Evolutionary conservation across 2,888 invertebrate species (phyloP).

Genomic region (Axea sp.): DNA sequence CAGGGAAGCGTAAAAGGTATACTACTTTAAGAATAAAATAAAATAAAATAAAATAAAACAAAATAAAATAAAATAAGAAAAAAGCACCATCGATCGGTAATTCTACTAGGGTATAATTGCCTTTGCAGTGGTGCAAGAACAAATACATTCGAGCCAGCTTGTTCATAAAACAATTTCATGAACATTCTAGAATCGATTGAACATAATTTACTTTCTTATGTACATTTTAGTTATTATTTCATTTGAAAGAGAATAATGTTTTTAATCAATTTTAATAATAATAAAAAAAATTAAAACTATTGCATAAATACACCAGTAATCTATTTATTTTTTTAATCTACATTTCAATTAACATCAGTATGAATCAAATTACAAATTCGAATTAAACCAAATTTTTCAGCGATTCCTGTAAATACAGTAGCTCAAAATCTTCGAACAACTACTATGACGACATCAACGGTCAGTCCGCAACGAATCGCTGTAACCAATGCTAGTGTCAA

Average conservation of each 20-base stretch:
- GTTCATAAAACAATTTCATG: slow-evolving; percentile 71
- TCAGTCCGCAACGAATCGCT: slow-evolving; percentile 78
- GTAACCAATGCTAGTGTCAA: slow-evolving; percentile 73
- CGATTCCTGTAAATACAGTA: slow-evolving; percentile 80
- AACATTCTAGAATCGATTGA: slow-evolving; percentile 71
- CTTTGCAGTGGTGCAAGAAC: slow-evolving; percentile 77
- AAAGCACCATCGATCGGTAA: slow-evolving; percentile 70
- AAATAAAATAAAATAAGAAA: neutral
- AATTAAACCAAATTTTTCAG: no score
- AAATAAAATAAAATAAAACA: no score
- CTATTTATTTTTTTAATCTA: no score
- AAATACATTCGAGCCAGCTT: slow-evolving; percentile 77
- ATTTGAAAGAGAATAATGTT: no score
- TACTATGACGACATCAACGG: slow-evolving; percentile 68
- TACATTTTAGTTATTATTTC: no score
- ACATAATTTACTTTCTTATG: slow-evolving; percentile 65
- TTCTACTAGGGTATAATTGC: slow-evolving; percentile 63
- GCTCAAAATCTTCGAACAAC: slow-evolving; percentile 74
- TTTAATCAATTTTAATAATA: no score
- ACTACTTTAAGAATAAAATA: slow-evolving; percentile 13
- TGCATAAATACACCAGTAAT: no score
- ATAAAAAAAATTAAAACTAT: no score
- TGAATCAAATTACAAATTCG: no score
- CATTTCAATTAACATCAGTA: no score
- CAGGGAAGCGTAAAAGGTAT: slow-evolving; percentile 81